These are phyloP conservation scores for Forbesichthys agassizii DNA, from an alignment of 2,113 vertebrate species.

Conservation along the genomic window DNA sequence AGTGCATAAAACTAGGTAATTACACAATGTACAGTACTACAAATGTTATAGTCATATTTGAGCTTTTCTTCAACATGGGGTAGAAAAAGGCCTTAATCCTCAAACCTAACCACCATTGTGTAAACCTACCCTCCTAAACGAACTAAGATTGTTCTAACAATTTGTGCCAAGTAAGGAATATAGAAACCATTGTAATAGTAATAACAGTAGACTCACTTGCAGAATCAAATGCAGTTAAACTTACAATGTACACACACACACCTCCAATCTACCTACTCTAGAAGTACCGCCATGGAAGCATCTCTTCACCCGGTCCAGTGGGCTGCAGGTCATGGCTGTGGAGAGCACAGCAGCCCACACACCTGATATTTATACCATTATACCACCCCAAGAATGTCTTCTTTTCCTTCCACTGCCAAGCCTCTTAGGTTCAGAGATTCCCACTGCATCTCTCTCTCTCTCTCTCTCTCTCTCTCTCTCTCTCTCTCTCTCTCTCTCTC, in stretches of 20 bases:
- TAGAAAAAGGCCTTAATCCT: no score
- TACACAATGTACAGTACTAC: no score
- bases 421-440: slow-evolving; percentile 42
- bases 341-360: slow-evolving; percentile 63
- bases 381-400: slow-evolving; percentile 58
- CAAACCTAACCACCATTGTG: no score
- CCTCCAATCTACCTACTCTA: slow-evolving; percentile 37
- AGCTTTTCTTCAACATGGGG: no score
- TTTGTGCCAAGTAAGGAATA: no score
- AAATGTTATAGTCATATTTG: no score
- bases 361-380: slow-evolving; percentile 65
- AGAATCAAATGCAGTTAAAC: no score
- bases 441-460: not conserved
- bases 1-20: no score
- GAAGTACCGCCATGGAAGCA: slow-evolving; percentile 55
- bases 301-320: slow-evolving; percentile 56
- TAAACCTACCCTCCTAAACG: no score
- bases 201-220: no score
- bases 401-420: slow-evolving; percentile 50
- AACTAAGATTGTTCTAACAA: no score
- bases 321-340: slow-evolving; percentile 61
- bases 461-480: not conserved
- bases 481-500: slow-evolving; percentile 1
- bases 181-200: no score
- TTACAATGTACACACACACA: slow-evolving; percentile 19